Evolutionary conservation across 92 coral and sea anemone species (phyloP), one percentile per base, ranked within the genome.

Genomic region (Pocillopora grandis): DNA sequence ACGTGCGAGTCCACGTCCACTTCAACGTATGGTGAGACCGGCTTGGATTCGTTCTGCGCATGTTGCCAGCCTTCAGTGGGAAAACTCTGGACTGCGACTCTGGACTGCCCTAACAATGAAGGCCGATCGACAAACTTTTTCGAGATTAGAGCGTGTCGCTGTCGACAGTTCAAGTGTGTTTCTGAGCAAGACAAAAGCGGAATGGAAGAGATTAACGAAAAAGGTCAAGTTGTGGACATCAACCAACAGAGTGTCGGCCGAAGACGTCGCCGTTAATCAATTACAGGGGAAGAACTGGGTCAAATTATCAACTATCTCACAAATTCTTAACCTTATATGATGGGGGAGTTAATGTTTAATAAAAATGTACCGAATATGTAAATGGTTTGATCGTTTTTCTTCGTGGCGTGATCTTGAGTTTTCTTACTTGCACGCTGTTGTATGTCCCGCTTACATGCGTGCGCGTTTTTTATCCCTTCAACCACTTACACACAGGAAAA

Each of bases 111-210:
- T 0, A 76, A 80, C 61, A 80, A 79, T 17, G 52, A 62, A 12
- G 83, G 62, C 72, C 79, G 79, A 62, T 78, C 49, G 3, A 85
- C 88, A 71, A 89, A 80, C 62, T 85, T 92, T 78, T 35, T 83
- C 68, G 77, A 83, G 80, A 90, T 92, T 33, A 91, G 89, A 37
- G 31, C 87, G 13, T 92, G 95, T 35, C 76, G 76, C 14, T 92
- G 95, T 42, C 82, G 80, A 76, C 89, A 77, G 58, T 72, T 67
- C 80, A 84, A 66, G 35, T 82, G 92, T 57, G 68, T 88, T 12
- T 81, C 90, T 7, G 69, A 71, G 20, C 87, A 89, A 17, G 92
- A 89, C 59, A 89, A 85, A 21, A 80, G 87, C 52, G 82, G 63
- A 10, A 76, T 87, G 56, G 60, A 66, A 9, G 84, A 87, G 16